A percentile compares a stretch with the other conserved stretches of the same genome.
Evolutionary conservation across 2,113 vertebrate species (phyloP).

Genomic region (Crotalus helleri): DNA sequence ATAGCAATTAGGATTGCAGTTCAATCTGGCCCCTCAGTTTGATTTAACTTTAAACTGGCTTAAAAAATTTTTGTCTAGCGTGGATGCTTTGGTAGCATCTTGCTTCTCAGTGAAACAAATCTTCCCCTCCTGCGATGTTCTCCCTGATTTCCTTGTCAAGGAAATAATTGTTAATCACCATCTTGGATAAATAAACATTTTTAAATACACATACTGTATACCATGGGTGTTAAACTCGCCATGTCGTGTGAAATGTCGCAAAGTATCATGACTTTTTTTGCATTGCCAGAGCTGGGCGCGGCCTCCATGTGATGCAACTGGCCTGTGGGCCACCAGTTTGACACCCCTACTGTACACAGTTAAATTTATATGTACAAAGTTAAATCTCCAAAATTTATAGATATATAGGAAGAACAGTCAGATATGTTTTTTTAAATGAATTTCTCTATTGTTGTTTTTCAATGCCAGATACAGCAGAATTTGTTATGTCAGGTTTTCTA

Average conservation of each 20-base stretch:
- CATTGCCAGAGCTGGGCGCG: no score
- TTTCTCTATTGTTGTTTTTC: neutral
- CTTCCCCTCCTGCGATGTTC: neutral
- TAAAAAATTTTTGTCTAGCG: neutral
- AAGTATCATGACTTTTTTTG: no score
- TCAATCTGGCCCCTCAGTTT: neutral
- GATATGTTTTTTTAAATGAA: neutral
- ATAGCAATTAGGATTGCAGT: neutral
- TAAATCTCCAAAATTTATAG: neutral
- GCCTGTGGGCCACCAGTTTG: no score
- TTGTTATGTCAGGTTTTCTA: neutral
- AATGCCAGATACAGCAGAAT: neutral
- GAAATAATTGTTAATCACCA: neutral
- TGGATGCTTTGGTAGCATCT: neutral
- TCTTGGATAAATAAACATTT: neutral
- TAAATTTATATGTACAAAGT: neutral
- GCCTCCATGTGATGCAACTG: no score
- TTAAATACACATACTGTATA: neutral
- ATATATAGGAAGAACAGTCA: neutral
- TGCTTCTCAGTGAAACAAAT: neutral
- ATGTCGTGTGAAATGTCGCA: no score
- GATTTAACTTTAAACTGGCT: neutral
- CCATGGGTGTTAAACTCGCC: no score
- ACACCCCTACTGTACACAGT: neutral
- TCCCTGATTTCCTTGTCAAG: neutral